Conservation (phyloP, 2,797 vertebrate genomes). For the Aulostomus chinensis region DNA sequence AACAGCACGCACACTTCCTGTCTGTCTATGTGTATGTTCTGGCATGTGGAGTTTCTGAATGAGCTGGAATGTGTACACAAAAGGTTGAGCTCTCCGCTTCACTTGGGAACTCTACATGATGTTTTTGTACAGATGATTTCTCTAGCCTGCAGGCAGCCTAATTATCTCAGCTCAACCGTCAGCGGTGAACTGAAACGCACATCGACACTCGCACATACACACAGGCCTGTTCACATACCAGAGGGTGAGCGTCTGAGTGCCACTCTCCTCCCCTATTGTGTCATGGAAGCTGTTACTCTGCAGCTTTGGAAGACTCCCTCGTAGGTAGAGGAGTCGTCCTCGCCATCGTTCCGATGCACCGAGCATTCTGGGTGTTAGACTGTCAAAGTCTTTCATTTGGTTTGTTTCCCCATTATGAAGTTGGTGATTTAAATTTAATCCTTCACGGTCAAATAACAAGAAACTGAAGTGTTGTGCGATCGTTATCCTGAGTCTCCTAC, state of each 20-base stretch:
- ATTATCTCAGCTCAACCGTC: slow-evolving; percentile 72
- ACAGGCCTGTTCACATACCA: slow-evolving; percentile 37
- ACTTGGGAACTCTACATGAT: slow-evolving; percentile 75
- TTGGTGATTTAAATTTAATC: slow-evolving; percentile 12
- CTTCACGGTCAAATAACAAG: slow-evolving; percentile 5
- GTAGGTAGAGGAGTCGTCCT: slow-evolving; percentile 7
- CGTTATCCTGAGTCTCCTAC: slow-evolving; percentile 2
- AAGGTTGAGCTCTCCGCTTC: slow-evolving; percentile 71
- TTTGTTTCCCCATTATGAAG: not conserved
- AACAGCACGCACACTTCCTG: slow-evolving; percentile 57
- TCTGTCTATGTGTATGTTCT: slow-evolving; percentile 48
- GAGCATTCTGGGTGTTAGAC: not conserved
- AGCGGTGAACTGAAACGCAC: slow-evolving; percentile 62
- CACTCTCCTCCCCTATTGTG: slow-evolving; percentile 57
- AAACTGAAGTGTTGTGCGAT: slow-evolving; percentile 2
- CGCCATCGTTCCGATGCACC: not conserved
- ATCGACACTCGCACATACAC: slow-evolving; percentile 48
- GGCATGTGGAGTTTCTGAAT: slow-evolving; percentile 69
- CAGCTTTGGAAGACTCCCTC: slow-evolving; percentile 26
- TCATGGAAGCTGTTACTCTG: slow-evolving; percentile 71
- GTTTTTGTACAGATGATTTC: slow-evolving; percentile 79
- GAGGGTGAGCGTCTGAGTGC: slow-evolving; percentile 39
- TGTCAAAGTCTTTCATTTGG: not conserved
- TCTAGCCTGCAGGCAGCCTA: slow-evolving; percentile 72
- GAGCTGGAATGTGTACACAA: slow-evolving; percentile 74